Evolutionary conservation across 2,113 vertebrate genomes (phyloP).

Genomic region (Notarius quadriscutis): DNA sequence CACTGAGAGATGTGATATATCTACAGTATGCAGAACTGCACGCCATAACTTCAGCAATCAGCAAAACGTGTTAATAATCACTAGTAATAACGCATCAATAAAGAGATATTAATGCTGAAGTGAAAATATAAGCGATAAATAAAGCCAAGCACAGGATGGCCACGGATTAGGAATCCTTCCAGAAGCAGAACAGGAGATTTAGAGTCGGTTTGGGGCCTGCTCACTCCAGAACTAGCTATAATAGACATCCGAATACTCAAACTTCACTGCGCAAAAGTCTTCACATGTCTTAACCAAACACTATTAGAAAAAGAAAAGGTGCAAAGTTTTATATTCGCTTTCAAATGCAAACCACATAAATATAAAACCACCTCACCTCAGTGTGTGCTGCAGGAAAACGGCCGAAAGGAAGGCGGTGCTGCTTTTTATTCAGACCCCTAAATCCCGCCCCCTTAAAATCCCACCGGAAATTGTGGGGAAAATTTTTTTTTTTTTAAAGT

Average conservation of each 20-base stretch:
- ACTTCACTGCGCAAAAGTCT: no score
- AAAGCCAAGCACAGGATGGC: neutral
- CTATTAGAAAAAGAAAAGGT: neutral
- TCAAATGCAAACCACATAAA: rapidly evolving
- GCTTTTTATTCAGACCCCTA: neutral
- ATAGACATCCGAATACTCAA: neutral
- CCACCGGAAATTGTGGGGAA: neutral
- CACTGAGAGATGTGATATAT: constrained; percentile 63
- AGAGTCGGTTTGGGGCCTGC: neutral
- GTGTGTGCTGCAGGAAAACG: constrained; percentile 10
- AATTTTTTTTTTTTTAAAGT: neutral
- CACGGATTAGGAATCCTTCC: neutral
- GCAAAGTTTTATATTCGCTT: neutral
- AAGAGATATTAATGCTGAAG: rapidly evolving
- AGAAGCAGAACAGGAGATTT: rapidly evolving
- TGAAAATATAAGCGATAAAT: rapidly evolving
- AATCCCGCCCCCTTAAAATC: constrained; percentile 23
- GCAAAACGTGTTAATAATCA: neutral
- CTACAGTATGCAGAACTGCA: neutral
- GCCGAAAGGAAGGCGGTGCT: neutral
- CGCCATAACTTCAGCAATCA: neutral
- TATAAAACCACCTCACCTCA: rapidly evolving
- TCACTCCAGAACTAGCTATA: neutral
- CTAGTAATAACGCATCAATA: rapidly evolving
- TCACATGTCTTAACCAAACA: neutral